Base-by-base conservation (phyloP, 2,797 vertebrate genomes). In the Pseudomugil gertrudae region DNA sequence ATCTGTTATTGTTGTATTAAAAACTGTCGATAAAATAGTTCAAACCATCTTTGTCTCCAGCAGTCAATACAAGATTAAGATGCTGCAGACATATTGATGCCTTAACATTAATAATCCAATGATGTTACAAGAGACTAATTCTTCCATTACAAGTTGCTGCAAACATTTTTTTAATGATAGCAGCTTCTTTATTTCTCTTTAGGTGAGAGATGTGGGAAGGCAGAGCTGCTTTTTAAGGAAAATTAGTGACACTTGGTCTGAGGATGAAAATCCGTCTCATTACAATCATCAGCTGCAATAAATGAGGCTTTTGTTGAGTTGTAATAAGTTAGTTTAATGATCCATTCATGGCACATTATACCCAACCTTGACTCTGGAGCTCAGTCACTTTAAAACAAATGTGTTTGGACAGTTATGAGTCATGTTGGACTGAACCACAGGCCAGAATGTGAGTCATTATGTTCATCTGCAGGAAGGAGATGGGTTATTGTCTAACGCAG, bases 341-440 rank as follows among this genome's bases (percentile, higher is more conserved):
- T 71, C 74, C 35, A 73, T 78, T 82, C 57, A 63, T 65, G 66
- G 56, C 65, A 59, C 51, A 76, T 86, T 47, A 58, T 9, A n/a
- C 1, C 24, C 51, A 32, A 51, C 45, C 53, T 43, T 54, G 72
- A 74, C 62, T 71, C 76, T 76, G 66, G 45, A 72, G 60, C 77
- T 86, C 74, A 48, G 71, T 85, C 51, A 21, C 66, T 47, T 33
- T 56, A 53, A 72, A 76, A 83, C 74, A 71, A 68, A 87, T 87
- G 57, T 61, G 66, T 62, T 70, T 23, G 45, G 84, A 82, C 80
- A 78, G 52, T 69, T 77, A 69, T 89, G 87, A 90, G 62, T 86
- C 85, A 88, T 70, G 58, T 58, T 52, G 62, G 74, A 76, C 62
- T 75, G 79, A 69, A 58, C 55, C 32, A 27, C 53, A 58, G 77